These are phyloP conservation scores for Hyles vespertilio DNA, from an alignment of 1,140 invertebrate genomes.

Conservation along the genomic window DNA sequence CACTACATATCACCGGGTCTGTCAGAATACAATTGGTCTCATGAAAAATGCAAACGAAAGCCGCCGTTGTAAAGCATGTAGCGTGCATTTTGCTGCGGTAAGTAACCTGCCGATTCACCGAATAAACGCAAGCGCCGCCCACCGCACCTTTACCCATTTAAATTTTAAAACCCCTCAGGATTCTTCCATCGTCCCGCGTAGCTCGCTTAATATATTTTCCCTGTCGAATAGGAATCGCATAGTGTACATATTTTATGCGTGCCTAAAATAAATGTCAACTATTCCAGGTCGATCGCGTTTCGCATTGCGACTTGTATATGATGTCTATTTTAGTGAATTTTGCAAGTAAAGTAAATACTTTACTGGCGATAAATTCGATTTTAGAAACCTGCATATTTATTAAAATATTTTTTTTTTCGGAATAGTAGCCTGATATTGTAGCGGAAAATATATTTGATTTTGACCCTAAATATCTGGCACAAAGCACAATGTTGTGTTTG, in stretches of 20 bases:
- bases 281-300: neutral
- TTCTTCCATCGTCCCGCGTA: conserved; percentile 6
- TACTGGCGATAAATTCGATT: no score
- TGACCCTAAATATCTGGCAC: no score
- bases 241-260: conserved; percentile 23
- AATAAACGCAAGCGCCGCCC: conserved; percentile 19
- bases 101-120: conserved; percentile 21
- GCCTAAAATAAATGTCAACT: conserved; percentile 6
- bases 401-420: no score
- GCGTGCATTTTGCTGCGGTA: conserved; percentile 26
- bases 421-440: no score
- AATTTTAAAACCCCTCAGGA: conserved; percentile 20
- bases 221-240: conserved; percentile 17
- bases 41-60: conserved; percentile 44
- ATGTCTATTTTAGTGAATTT: no score
- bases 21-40: conserved; percentile 33
- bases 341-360: no score
- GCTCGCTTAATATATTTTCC: conserved; percentile 14
- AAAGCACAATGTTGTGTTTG: no score
- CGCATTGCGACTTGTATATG: no score
- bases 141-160: conserved; percentile 21
- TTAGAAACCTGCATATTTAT: no score
- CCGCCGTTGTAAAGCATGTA: conserved; percentile 17
- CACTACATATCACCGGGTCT: neutral
- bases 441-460: no score